phyloP scores from a whole-genome alignment of 1,140 invertebrate genomes.

The Lordiphosa collinella region DNA sequence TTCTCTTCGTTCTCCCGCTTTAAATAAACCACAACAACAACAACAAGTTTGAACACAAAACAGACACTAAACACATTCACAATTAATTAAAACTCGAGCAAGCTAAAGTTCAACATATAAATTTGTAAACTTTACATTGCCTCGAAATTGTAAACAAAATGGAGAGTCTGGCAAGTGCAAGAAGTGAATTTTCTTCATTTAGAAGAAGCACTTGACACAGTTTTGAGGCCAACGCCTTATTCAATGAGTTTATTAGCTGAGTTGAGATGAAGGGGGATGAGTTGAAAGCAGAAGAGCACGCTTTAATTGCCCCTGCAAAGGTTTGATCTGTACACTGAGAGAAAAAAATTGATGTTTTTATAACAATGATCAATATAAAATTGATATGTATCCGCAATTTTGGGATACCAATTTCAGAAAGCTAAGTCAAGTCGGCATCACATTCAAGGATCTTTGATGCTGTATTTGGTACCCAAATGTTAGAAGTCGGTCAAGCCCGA shows the following conservation, averaged over 20 bases:
- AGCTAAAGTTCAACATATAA: slow-evolving; percentile 5
- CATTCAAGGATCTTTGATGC: no score
- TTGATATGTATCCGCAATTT: no score
- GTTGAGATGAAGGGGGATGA: neutral
- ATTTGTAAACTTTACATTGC: neutral
- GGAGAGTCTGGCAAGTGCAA: neutral
- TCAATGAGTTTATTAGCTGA: neutral
- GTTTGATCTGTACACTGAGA: slow-evolving; percentile 16
- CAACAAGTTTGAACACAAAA: neutral
- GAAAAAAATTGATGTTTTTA: no score
- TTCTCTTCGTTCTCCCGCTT: slow-evolving; percentile 4
- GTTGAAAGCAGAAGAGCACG: neutral
- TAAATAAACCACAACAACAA: slow-evolving; percentile 28
- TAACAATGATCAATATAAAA: no score
- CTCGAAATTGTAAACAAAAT: neutral
- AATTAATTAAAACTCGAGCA: slow-evolving; percentile 10
- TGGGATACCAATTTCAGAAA: no score
- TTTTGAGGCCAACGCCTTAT: slow-evolving; percentile 2
- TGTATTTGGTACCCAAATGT: no score
- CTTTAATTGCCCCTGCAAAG: slow-evolving; percentile 36
- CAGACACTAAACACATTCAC: slow-evolving; percentile 1
- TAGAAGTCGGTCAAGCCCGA: no score
- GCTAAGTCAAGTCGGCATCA: no score
- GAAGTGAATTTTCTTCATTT: no score
- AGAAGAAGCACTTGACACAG: slow-evolving; percentile 31